These are phyloP conservation scores for Microplitis deprimator DNA, from an alignment of 2,888 invertebrate genomes.

Conservation along the genomic window DNA sequence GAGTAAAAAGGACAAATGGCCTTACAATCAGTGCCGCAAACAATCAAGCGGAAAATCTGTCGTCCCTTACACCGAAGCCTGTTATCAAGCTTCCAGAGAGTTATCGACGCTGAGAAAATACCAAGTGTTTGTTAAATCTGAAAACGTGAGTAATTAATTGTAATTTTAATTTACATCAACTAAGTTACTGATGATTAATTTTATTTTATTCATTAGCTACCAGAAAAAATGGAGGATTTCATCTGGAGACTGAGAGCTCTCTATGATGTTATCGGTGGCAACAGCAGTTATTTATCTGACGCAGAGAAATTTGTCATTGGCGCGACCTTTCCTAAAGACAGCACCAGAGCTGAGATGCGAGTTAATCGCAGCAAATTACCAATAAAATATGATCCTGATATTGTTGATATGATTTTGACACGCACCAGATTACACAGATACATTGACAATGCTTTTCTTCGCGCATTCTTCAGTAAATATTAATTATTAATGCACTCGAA, in stretches of 20 bases:
- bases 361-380: slow-evolving; percentile 58
- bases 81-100: slow-evolving; percentile 66
- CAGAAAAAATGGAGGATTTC: slow-evolving; percentile 55
- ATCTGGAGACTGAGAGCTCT: slow-evolving; percentile 58
- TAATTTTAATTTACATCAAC: slow-evolving; percentile 17
- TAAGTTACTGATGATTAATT: not conserved
- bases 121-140: slow-evolving; percentile 54
- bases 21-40: slow-evolving; percentile 61
- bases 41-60: slow-evolving; percentile 56
- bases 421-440: slow-evolving; percentile 65
- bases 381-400: slow-evolving; percentile 56
- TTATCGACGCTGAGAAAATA: slow-evolving; percentile 66
- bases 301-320: slow-evolving; percentile 56
- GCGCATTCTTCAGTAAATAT: slow-evolving; percentile 62
- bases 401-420: slow-evolving; percentile 61
- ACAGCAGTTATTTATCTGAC: slow-evolving; percentile 50
- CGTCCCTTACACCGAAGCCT: slow-evolving; percentile 64
- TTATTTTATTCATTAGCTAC: slow-evolving; percentile 54
- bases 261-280: slow-evolving; percentile 63
- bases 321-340: slow-evolving; percentile 61
- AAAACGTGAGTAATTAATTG: slow-evolving; percentile 60
- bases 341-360: slow-evolving; percentile 55
- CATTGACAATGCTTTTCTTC: slow-evolving; percentile 59
- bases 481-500: not conserved
- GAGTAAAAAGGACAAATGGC: slow-evolving; percentile 60